Percentiles rank a stretch among this genome's conserved stretches.
These are phyloP conservation scores for Anoura caudifer DNA, from an alignment of 2,113 vertebrate species.

Conservation along the genomic window DNA sequence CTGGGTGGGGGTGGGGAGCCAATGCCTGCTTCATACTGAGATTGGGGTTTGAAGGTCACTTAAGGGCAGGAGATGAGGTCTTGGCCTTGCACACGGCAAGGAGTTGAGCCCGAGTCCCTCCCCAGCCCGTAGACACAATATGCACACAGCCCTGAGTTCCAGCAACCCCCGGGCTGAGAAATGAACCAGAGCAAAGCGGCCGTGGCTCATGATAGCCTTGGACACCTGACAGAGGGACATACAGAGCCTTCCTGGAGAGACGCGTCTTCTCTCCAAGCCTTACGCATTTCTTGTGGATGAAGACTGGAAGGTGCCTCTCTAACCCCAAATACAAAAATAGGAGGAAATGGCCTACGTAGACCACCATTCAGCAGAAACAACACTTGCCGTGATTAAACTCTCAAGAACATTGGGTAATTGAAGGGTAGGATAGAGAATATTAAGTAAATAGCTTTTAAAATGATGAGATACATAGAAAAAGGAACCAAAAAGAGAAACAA, in stretches of 20 bases:
- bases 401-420: background rate
- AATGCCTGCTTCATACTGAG: background rate
- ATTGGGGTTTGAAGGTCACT: background rate
- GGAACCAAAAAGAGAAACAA: background rate
- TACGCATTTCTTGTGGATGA: background rate
- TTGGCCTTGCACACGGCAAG: background rate
- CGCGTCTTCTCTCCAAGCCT: background rate
- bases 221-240: background rate
- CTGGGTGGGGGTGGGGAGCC: too few relatives aligned
- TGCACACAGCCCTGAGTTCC: background rate
- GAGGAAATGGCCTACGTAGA: background rate
- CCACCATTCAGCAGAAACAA: background rate
- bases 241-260: background rate
- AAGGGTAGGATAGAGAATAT: background rate
- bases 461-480: background rate
- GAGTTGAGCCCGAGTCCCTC: background rate
- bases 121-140: too few relatives aligned
- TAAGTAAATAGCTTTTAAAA: background rate
- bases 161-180: background rate
- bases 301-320: background rate
- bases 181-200: background rate
- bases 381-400: background rate
- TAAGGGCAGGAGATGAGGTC: background rate
- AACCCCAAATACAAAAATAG: background rate
- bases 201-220: background rate